These are phyloP conservation scores for Glomeris marginata DNA, from an alignment of 2,888 invertebrate genomes.

Conservation along the genomic window DNA sequence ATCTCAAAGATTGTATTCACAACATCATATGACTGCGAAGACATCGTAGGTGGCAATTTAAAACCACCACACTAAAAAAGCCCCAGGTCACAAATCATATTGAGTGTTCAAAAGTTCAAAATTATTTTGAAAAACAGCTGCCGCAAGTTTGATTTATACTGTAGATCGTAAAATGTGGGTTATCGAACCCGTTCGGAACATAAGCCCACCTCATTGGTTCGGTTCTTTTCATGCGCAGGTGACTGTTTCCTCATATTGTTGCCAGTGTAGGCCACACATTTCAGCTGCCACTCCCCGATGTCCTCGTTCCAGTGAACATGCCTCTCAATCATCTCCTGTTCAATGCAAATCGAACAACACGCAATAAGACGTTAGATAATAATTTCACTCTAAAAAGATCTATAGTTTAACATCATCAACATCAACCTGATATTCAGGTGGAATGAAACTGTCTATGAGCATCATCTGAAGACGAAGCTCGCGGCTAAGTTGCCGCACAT, in stretches of 20 bases:
- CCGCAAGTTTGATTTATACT: neutral
- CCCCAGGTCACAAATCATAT: too few relatives aligned
- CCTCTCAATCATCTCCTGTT: slow-evolving; percentile 66
- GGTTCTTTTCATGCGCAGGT: slow-evolving; percentile 27
- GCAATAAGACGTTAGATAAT: too few relatives aligned
- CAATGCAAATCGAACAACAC: neutral
- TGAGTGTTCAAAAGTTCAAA: neutral
- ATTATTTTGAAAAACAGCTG: neutral
- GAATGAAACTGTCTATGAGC: slow-evolving; percentile 84
- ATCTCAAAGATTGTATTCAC: too few relatives aligned
- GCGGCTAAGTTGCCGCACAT: slow-evolving; percentile 71
- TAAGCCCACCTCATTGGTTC: slow-evolving; percentile 24
- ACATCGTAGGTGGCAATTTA: too few relatives aligned
- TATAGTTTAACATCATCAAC: neutral
- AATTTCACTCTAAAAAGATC: neutral
- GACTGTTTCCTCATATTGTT: slow-evolving; percentile 81
- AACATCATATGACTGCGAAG: too few relatives aligned
- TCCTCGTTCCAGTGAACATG: slow-evolving; percentile 97
- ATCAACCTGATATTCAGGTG: slow-evolving; percentile 71
- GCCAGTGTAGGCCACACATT: slow-evolving; percentile 95
- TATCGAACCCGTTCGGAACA: neutral
- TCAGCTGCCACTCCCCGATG: slow-evolving; percentile 95
- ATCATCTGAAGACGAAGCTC: slow-evolving; percentile 83
- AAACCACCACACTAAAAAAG: too few relatives aligned
- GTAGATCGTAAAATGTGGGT: neutral